Base-by-base conservation (phyloP, 2,888 invertebrate genomes). In the Drosophila phalerata region DNA sequence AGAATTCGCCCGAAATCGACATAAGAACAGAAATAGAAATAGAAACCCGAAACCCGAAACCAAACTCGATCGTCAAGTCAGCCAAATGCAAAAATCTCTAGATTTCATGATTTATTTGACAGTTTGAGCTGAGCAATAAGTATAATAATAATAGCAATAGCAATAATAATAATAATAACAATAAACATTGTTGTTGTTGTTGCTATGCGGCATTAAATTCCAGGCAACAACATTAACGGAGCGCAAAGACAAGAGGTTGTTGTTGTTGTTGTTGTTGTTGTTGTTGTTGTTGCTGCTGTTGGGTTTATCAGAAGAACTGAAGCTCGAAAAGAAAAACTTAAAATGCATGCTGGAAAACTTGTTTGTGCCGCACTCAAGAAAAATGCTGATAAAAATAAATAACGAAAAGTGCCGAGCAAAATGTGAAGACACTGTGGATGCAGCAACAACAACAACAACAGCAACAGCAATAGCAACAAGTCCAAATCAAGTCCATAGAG, bases 311-410 rank as follows among this genome's bases (percentile, higher is more conserved):
- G 40, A 58, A 40, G 62, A 66, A 55, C 42, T 32, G 42, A 51
- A 25, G 45, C 17, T 56, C 37, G 49, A 30, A 48, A 47, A 48
- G 68, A 69, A 77, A 77, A 72, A 52, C 79, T 45, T 45, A 15
- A 52, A 61, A 43, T 51, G 32, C 61, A 57, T 45, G 76, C 65
- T 75, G 74, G 79, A 74, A 84, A 87, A 84, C 83, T 74, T 62
- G 83, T 83, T 83, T 81, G 38, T n/a, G 64, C 49, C 43, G 62
- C 56, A 42, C 37, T 64, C 64, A 68, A 65, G 67, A 78, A 78
- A 86, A 78, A 81, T 78, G 73, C 69, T 69, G 81, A 79, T 84
- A 63, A 61, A 83, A 76, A 81, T 81, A 84, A 83, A 78, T 83
- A 86, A 76, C 85, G 65, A 71, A 77, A 69, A 80, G 51, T 62